These are phyloP conservation scores for Agrochola macilenta DNA, from an alignment of 2,888 invertebrate species.

Conservation along the genomic window DNA sequence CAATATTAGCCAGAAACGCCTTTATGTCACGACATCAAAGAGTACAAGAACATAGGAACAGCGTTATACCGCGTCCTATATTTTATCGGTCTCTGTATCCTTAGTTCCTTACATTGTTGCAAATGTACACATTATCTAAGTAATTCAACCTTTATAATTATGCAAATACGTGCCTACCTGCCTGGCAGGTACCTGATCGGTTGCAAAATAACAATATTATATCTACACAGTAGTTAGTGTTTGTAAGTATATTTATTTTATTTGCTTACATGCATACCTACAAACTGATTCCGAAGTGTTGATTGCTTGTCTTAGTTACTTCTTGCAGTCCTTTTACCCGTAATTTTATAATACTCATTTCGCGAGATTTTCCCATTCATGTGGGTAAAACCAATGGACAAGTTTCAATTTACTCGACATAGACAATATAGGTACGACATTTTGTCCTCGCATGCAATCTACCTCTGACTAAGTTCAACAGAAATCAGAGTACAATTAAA, in stretches of 20 bases:
- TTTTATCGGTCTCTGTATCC: conserved; percentile 31
- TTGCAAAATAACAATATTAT: conserved; percentile 62
- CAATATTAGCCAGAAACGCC: conserved; percentile 42
- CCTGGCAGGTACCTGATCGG: conserved; percentile 54
- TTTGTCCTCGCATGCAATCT: not conserved
- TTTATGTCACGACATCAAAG: conserved; percentile 61
- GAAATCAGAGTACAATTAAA: not conserved
- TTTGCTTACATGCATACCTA: conserved; percentile 26
- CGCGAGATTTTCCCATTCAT: not conserved
- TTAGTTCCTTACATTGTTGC: conserved; percentile 55
- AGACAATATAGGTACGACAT: not conserved
- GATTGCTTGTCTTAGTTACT: conserved; percentile 2
- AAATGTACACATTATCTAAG: conserved; percentile 66
- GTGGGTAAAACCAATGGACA: not conserved
- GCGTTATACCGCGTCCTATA: conserved; percentile 49
- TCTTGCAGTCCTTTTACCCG: conserved; percentile 4
- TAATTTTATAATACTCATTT: not conserved
- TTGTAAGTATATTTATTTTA: conserved; percentile 42
- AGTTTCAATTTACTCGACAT: not conserved
- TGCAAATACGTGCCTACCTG: conserved; percentile 65
- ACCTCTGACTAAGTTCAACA: not conserved
- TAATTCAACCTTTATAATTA: conserved; percentile 67
- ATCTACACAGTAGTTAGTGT: conserved; percentile 23
- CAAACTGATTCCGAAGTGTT: conserved; percentile 15
- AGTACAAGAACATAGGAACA: conserved; percentile 27